Evolutionary conservation across 2,888 invertebrate genomes (phyloP), one percentile per base, ranked within the genome.

Genomic region (Celastrina argiolus): DNA sequence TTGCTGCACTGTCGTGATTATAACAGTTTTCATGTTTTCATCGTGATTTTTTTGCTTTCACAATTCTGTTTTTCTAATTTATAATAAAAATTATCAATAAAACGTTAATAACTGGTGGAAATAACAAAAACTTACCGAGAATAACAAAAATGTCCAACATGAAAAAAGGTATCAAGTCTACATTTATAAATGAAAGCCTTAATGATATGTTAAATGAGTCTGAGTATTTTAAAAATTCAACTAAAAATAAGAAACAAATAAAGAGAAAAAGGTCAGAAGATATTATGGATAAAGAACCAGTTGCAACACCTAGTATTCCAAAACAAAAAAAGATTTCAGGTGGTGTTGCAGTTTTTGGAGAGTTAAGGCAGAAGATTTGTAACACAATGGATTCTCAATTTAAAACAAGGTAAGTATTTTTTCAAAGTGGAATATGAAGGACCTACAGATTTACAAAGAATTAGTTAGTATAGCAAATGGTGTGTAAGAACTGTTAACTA

Each of bases 321-420:
- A 88, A 85, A 72, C 85, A 84, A 71, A 81, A 78, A 69, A 86
- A 83, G 72, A 68, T 73, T 34, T 78, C 82, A 61, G 71, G 75
- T 7, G 76, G 72, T 71, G 70, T 76, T 45, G 80, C 80, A 73
- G 73, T 74, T 59, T 78, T 79, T 69, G 80, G 82, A 71, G 81
- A 83, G 68, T 77, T 81, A 1, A 77, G 81, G n/a, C 81, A 84
- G 69, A 88, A 86, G 75, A 74, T 87, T 69, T 68, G 84, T 36
- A 78, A 83, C 74, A 79, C 82, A 8, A 82, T 84, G 78, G 78
- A 71, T 64, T 74, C 81, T 42, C 89, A 87, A 74, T 72, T 81
- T 51, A 78, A 81, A 68, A 74, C 80, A 71, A 85, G 87, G 89
- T 87, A 78, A 69, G 70, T 69, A 36, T 36, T 36, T 7, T n/a